phyloP scores from a whole-genome alignment of 2,797 vertebrate species.

The Malacoraja senta region DNA sequence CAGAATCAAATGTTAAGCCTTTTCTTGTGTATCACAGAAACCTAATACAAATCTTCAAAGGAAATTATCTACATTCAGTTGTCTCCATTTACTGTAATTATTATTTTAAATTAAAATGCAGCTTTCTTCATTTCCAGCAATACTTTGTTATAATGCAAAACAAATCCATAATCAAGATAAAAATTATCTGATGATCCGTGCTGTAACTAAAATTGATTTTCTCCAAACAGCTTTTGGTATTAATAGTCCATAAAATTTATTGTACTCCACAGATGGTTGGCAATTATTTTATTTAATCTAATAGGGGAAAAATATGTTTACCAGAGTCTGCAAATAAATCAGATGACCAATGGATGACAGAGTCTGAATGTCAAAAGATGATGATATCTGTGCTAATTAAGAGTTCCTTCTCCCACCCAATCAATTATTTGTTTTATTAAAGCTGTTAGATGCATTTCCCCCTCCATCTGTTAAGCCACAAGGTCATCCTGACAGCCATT shows the following conservation, averaged over 20 bases:
- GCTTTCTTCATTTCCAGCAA: not conserved
- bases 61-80: not conserved
- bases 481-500: constrained; percentile 24
- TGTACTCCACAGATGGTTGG: not conserved
- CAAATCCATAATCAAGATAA: not conserved
- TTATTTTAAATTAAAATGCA: not conserved
- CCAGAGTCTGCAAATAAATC: not conserved
- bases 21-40: not conserved
- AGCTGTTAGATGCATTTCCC: not conserved
- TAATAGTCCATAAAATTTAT: not conserved
- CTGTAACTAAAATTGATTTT: not conserved
- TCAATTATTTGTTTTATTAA: constrained; percentile 27
- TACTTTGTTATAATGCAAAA: not conserved
- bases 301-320: not conserved
- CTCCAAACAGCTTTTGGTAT: not conserved
- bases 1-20: not conserved
- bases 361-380: not conserved
- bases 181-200: not conserved
- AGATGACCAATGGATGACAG: not conserved
- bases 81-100: not conserved
- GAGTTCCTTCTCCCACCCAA: not conserved
- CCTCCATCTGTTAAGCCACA: constrained; percentile 12
- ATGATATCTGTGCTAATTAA: not conserved
- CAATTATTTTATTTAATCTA: not conserved
- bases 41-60: not conserved